Conservation (phyloP, 2,113 vertebrate genomes). For the Phodopus roborovskii region DNA sequence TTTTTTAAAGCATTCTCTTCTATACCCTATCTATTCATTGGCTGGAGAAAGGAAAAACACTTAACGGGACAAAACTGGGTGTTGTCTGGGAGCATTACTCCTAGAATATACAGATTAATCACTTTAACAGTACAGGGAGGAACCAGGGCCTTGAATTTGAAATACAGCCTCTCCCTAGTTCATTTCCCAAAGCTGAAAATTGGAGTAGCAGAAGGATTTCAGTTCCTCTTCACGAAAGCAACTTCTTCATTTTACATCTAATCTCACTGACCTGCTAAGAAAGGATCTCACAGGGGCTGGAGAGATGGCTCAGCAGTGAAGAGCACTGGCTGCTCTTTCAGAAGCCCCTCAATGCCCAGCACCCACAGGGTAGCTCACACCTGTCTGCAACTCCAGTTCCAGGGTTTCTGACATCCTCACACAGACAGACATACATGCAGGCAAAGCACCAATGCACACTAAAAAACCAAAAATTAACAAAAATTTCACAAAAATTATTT, state of each 20-base stretch:
- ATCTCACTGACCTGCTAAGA: background rate
- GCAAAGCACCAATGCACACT: background rate
- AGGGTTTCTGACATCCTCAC: background rate
- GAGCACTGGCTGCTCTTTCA: background rate
- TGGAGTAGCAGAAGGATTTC: background rate
- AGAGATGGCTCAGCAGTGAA: background rate
- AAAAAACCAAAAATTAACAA: background rate
- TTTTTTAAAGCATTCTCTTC: background rate
- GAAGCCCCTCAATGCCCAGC: background rate
- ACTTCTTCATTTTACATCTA: background rate
- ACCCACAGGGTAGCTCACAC: background rate
- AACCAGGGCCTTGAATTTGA: background rate
- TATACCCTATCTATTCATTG: conserved; percentile 15
- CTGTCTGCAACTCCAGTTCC: background rate
- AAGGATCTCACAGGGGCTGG: background rate
- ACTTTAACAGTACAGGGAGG: background rate
- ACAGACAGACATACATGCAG: background rate
- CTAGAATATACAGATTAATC: background rate
- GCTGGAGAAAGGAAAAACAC: conserved; percentile 11
- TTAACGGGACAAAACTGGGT: background rate
- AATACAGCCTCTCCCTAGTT: background rate
- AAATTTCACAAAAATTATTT: background rate
- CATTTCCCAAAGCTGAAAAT: conserved; percentile 1
- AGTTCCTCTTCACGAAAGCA: conserved; percentile 30
- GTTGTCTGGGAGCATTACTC: background rate